These are phyloP conservation scores for Mythimna albipuncta DNA, from an alignment of 2,888 invertebrate genomes.

Conservation along the genomic window DNA sequence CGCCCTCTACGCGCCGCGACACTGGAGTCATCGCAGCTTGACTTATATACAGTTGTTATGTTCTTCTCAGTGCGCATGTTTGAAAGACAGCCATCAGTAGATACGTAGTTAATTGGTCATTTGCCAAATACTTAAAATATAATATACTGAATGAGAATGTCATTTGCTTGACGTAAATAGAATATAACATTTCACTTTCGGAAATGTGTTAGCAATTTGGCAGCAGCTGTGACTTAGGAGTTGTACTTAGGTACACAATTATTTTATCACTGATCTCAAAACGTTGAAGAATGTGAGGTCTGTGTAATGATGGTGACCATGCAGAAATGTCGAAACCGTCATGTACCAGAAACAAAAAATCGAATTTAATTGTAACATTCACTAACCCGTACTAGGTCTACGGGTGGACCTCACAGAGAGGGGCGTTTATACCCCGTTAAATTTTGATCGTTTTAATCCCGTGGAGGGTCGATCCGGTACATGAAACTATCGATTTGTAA, in stretches of 20 bases:
- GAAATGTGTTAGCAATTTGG: background rate
- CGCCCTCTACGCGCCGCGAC: conserved; percentile 63
- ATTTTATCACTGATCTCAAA: background rate
- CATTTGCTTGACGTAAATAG: background rate
- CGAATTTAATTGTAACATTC: too few species aligned
- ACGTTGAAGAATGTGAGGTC: background rate
- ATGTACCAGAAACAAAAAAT: background rate
- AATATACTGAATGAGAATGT: background rate
- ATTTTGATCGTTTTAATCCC: too few species aligned
- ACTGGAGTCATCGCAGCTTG: conserved; percentile 54
- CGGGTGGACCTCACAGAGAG: too few species aligned
- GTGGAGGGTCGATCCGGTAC: too few species aligned
- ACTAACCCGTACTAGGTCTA: too few species aligned
- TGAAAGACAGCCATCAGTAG: conserved; percentile 4
- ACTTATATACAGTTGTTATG: conserved; percentile 19
- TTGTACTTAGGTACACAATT: background rate
- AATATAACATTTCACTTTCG: background rate
- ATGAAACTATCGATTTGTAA: too few species aligned
- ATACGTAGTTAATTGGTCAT: background rate
- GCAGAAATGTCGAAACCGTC: background rate
- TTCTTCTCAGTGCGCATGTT: conserved; percentile 31
- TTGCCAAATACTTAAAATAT: background rate
- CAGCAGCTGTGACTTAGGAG: background rate
- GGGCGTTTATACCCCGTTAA: too few species aligned
- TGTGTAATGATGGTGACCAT: too few species aligned